A percentile compares a stretch with the other conserved stretches of the same genome.
These are phyloP conservation scores for Alcedo atthis DNA, from an alignment of 2,797 vertebrate species.

Conservation along the genomic window DNA sequence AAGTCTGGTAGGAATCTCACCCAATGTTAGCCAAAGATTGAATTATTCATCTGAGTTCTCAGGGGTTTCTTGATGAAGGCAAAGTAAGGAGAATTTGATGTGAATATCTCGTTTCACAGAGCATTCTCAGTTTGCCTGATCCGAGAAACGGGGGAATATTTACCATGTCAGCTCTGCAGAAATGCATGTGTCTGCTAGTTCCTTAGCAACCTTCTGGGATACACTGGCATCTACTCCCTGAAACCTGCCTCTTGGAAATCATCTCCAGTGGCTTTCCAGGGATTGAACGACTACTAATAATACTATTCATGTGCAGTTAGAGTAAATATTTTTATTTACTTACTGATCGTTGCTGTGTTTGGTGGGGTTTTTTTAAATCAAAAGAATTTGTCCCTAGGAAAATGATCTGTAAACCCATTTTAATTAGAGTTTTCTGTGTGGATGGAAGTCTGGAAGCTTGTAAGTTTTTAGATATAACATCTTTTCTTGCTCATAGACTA, in stretches of 20 bases:
- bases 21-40: conserved; percentile 52
- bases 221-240: not conserved
- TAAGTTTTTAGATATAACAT: not conserved
- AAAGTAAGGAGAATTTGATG: conserved; percentile 40
- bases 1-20: conserved; percentile 57
- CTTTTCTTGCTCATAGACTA: not conserved
- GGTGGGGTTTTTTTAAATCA: not conserved
- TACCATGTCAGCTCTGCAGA: conserved; percentile 9
- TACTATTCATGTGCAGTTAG: not conserved
- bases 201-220: conserved; percentile 50
- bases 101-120: not conserved
- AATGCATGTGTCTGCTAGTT: conserved; percentile 31
- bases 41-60: conserved; percentile 68
- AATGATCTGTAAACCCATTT: not conserved
- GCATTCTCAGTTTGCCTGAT: conserved; percentile 9
- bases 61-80: conserved; percentile 22
- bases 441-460: not conserved
- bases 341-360: not conserved
- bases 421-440: not conserved
- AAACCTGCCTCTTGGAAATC: not conserved
- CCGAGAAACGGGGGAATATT: conserved; percentile 20
- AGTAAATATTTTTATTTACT: conserved; percentile 21
- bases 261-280: conserved; percentile 20
- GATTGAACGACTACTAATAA: not conserved
- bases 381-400: not conserved